Evolutionary conservation across 2,888 invertebrate species (phyloP).

Genomic region (Aporophyla lueneburgensis): DNA sequence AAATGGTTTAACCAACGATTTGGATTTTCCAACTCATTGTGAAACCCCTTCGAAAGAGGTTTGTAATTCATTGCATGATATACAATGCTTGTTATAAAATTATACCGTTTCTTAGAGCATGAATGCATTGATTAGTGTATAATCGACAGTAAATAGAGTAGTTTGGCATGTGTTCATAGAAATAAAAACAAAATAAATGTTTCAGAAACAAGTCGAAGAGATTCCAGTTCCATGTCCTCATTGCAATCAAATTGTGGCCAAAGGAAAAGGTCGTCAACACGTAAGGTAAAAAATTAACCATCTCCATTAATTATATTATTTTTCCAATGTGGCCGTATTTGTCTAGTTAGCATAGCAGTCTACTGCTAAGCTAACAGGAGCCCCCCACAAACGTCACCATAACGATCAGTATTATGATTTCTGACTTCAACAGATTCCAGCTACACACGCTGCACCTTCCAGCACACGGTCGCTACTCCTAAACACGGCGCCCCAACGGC

Average conservation of each 20-base stretch:
- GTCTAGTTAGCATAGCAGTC: too few relatives aligned
- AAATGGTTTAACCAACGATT: conserved; percentile 67
- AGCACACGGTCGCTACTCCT: background rate
- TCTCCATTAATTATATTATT: too few relatives aligned
- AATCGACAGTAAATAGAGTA: background rate
- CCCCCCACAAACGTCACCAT: background rate
- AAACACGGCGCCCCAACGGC: background rate
- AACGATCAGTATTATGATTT: background rate
- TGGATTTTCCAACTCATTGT: conserved; percentile 59
- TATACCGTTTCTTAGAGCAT: background rate
- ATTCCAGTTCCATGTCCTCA: conserved; percentile 66
- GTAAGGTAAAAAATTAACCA: conserved; percentile 67
- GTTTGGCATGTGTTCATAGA: background rate
- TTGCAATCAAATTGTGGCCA: conserved; percentile 70
- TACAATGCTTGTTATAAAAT: background rate
- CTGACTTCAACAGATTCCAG: background rate
- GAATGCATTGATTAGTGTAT: background rate
- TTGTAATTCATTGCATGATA: conserved; percentile 12
- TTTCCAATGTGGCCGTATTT: too few relatives aligned
- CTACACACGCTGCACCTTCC: background rate
- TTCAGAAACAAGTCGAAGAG: conserved; percentile 59
- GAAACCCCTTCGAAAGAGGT: conserved; percentile 53
- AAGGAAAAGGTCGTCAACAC: conserved; percentile 73
- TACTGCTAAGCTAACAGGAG: background rate
- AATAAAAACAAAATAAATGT: conserved; percentile 16